Percentiles rank a stretch among this genome's conserved stretches.
Evolutionary conservation across 2,888 invertebrate species (phyloP).

Genomic region (Zele albiditarsus): DNA sequence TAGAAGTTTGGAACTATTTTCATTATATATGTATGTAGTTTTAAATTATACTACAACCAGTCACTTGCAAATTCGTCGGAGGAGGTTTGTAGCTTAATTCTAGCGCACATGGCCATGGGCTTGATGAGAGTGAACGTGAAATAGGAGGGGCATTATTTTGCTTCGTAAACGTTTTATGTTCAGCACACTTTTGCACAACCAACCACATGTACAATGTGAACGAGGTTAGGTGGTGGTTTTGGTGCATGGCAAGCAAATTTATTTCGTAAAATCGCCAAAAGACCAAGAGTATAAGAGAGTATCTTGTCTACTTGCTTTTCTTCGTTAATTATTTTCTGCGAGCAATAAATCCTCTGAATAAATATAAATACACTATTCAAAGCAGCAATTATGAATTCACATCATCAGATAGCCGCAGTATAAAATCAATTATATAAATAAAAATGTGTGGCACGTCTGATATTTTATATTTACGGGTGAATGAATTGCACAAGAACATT

Average conservation of each 20-base stretch:
- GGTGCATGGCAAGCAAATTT: conserved; percentile 58
- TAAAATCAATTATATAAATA: too few species aligned
- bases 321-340: conserved; percentile 67
- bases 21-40: not conserved
- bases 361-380: not conserved
- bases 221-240: conserved; percentile 43
- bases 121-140: conserved; percentile 28
- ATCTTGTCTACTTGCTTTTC: conserved; percentile 33
- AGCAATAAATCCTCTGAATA: conserved; percentile 40
- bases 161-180: conserved; percentile 58
- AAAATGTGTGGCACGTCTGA: too few species aligned
- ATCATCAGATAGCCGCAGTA: too few species aligned
- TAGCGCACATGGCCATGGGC: conserved; percentile 33
- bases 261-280: conserved; percentile 52
- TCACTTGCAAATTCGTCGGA: not conserved
- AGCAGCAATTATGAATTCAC: too few species aligned
- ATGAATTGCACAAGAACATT: not conserved
- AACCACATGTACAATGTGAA: conserved; percentile 34
- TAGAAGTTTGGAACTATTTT: not conserved
- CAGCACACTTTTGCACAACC: conserved; percentile 46
- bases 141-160: conserved; percentile 43
- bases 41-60: not conserved
- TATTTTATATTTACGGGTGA: not conserved
- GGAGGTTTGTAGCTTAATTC: conserved; percentile 49
- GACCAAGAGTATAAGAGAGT: not conserved